Evolutionary conservation across 2,888 invertebrate genomes (phyloP).

Genomic region (Monoplex corrugatus): DNA sequence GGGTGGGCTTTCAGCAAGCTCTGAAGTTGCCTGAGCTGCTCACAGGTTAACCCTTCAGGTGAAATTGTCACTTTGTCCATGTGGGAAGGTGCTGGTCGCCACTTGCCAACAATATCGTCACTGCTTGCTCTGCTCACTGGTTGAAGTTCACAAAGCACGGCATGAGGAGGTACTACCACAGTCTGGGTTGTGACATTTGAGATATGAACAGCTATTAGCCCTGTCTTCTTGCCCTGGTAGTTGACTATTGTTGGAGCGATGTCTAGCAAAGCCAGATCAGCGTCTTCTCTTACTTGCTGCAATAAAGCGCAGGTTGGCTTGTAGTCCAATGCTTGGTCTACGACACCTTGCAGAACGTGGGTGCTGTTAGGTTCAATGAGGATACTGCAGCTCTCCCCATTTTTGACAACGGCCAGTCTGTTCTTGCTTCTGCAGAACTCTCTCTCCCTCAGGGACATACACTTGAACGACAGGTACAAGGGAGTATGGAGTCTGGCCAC

Average conservation of each 20-base stretch:
- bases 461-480: conserved; percentile 30
- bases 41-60: not conserved
- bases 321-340: conserved; percentile 2
- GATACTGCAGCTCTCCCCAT: not conserved
- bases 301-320: not conserved
- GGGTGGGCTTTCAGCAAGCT: not conserved
- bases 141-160: conserved; percentile 39
- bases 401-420: not conserved
- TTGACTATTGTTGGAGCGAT: conserved; percentile 21
- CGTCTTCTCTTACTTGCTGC: not conserved
- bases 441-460: conserved; percentile 17
- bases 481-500: conserved; percentile 28
- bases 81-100: not conserved
- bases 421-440: conserved; percentile 18
- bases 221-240: not conserved
- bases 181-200: conserved; percentile 39
- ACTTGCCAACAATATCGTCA: not conserved
- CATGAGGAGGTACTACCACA: not conserved
- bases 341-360: not conserved
- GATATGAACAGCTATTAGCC: conserved; percentile 26
- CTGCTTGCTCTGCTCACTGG: not conserved
- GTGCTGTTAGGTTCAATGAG: conserved; percentile 10
- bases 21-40: not conserved
- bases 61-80: not conserved
- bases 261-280: not conserved